A percentile compares a stretch with the other conserved stretches of the same genome.
phyloP scores from a whole-genome alignment of 1,140 invertebrate species.

The Sinonovacula constricta region DNA sequence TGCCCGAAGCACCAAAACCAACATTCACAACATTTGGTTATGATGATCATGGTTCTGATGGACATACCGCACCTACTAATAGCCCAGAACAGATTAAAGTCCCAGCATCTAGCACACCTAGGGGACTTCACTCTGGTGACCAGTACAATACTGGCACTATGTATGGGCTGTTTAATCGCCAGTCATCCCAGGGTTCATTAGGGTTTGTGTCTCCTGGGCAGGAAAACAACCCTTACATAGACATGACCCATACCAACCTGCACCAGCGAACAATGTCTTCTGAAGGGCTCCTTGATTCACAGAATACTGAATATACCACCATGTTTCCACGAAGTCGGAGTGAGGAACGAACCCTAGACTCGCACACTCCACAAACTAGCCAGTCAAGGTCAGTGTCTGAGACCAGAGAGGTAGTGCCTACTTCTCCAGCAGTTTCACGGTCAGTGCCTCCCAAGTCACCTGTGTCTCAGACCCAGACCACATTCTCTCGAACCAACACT shows the following conservation, averaged over 20 bases:
- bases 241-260: conserved; percentile 25
- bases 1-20: conserved; percentile 42
- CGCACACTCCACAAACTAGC: background rate
- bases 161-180: conserved; percentile 7
- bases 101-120: conserved; percentile 1
- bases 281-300: conserved; percentile 60
- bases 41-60: conserved; percentile 16
- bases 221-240: conserved; percentile 58
- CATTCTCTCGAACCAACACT: background rate
- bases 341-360: conserved; percentile 55
- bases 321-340: conserved; percentile 55
- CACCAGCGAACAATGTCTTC: conserved; percentile 61
- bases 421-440: background rate
- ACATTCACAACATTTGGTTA: conserved; percentile 65
- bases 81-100: conserved; percentile 23
- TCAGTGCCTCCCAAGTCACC: background rate
- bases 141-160: background rate
- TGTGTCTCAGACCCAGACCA: background rate
- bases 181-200: conserved; percentile 32
- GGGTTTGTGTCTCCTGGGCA: conserved; percentile 37
- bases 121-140: conserved; percentile 5
- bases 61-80: background rate
- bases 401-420: background rate
- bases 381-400: conserved; percentile 23
- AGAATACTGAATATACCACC: conserved; percentile 36